Percentiles rank a stretch among this genome's conserved stretches.
phyloP scores from a whole-genome alignment of 2,113 vertebrate species.

The Garra rufa region DNA sequence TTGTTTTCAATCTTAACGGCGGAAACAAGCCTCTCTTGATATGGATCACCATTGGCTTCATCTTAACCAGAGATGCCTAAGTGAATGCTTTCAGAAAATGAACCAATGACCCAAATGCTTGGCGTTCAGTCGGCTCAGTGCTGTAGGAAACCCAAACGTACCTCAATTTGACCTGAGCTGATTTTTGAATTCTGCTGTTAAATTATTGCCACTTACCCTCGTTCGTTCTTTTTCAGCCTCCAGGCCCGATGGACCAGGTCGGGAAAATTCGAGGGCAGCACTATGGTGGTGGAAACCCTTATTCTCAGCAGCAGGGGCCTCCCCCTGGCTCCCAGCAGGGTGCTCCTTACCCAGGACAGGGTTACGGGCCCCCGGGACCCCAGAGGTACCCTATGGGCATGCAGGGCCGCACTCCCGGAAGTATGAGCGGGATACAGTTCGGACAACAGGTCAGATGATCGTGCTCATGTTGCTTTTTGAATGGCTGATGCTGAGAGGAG shows the following conservation, averaged over 20 bases:
- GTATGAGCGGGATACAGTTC: slow-evolving; percentile 89
- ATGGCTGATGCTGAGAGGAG: not conserved
- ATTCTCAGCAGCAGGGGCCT: slow-evolving; percentile 86
- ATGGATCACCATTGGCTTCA: not conserved
- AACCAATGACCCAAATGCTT: not conserved
- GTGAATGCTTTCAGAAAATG: not conserved
- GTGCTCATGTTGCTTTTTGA: not conserved
- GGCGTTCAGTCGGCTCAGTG: not conserved
- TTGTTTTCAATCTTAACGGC: not conserved
- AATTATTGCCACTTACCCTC: slow-evolving; percentile 51
- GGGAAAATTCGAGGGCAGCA: slow-evolving; percentile 95
- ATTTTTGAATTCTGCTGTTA: not conserved
- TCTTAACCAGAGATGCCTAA: not conserved
- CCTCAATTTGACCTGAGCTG: not conserved
- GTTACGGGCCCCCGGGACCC: slow-evolving; percentile 82
- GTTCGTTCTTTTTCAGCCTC: slow-evolving; percentile 78
- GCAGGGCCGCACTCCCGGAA: slow-evolving; percentile 84
- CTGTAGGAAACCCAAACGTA: not conserved
- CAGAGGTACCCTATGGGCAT: slow-evolving; percentile 88
- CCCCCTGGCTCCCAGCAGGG: slow-evolving; percentile 82
- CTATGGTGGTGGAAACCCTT: slow-evolving; percentile 87
- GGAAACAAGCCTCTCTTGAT: not conserved
- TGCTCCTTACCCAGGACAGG: slow-evolving; percentile 84
- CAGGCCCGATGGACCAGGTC: slow-evolving; percentile 96
- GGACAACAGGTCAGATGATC: slow-evolving; percentile 86